Percentiles rank a stretch among this genome's conserved stretches.
phyloP scores from a whole-genome alignment of 2,113 vertebrate genomes.

The Neolamprologus ventralis region DNA sequence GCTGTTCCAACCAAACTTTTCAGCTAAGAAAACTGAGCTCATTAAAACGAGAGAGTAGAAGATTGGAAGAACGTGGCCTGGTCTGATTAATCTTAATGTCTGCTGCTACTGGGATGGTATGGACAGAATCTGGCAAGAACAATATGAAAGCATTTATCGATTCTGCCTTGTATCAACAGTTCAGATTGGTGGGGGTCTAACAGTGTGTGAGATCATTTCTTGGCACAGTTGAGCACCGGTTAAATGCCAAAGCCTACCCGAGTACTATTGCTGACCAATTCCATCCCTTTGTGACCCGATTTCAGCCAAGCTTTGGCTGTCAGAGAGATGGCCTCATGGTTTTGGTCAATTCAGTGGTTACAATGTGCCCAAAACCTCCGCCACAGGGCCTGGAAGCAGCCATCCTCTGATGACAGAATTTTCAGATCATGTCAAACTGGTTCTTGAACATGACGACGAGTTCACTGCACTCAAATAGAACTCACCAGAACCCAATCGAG shows the following conservation, averaged over 20 bases:
- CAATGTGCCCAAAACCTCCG: neutral
- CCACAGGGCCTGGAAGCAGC: neutral
- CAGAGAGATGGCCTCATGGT: neutral
- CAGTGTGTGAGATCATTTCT: fast-evolving
- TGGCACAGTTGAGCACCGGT: neutral
- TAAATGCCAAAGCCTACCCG: neutral
- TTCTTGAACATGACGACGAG: neutral
- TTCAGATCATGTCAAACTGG: neutral
- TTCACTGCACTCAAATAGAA: neutral
- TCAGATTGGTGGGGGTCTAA: neutral
- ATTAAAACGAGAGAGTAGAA: fast-evolving
- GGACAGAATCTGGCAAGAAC: neutral
- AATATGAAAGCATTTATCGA: fast-evolving
- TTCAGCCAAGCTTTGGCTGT: neutral
- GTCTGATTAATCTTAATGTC: neutral
- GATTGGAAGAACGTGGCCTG: fast-evolving
- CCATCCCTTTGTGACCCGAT: neutral
- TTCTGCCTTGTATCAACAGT: fast-evolving
- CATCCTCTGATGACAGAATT: fast-evolving
- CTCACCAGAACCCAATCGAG: neutral
- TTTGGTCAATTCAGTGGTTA: fast-evolving
- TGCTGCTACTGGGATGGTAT: neutral
- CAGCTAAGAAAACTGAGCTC: neutral
- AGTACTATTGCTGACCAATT: neutral
- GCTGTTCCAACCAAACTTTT: neutral